Percentiles rank a stretch among this genome's conserved stretches.
Evolutionary conservation across 1,140 invertebrate species (phyloP).

Genomic region (Antheraea pernyi): DNA sequence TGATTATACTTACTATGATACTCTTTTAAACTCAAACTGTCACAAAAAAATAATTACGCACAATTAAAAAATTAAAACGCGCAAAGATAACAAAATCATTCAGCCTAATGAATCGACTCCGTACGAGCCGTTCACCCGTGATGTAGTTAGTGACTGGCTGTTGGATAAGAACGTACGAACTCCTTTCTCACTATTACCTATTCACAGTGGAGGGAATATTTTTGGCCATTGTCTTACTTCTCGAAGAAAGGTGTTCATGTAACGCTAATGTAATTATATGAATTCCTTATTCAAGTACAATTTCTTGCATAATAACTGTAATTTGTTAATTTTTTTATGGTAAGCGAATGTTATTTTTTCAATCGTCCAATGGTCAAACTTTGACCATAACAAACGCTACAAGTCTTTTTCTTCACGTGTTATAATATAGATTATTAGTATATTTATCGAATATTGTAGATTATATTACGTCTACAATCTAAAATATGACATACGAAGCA

Average conservation of each 20-base stretch:
- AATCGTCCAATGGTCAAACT: no score
- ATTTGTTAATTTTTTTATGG: not conserved
- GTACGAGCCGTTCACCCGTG: constrained; percentile 11
- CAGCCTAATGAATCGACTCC: constrained; percentile 14
- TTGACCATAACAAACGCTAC: no score
- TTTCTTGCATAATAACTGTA: not conserved
- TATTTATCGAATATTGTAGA: no score
- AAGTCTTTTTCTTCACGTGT: no score
- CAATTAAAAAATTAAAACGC: constrained; percentile 9
- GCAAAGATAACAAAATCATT: constrained; percentile 15
- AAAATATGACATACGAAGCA: no score
- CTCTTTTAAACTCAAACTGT: no score
- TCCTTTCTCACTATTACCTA: constrained; percentile 4
- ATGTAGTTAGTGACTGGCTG: constrained; percentile 18
- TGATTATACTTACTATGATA: no score
- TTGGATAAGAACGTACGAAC: not conserved
- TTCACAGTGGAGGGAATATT: constrained; percentile 11
- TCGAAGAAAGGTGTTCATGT: constrained; percentile 1
- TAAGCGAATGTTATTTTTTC: no score
- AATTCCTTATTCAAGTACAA: not conserved
- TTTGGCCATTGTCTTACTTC: not conserved
- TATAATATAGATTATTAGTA: no score
- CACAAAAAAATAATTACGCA: not conserved
- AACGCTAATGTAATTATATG: not conserved
- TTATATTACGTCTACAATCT: no score